Percentiles rank a stretch among this genome's conserved stretches.
phyloP scores from a whole-genome alignment of 2,888 invertebrate species.

The Leptopilina drosophilae region DNA sequence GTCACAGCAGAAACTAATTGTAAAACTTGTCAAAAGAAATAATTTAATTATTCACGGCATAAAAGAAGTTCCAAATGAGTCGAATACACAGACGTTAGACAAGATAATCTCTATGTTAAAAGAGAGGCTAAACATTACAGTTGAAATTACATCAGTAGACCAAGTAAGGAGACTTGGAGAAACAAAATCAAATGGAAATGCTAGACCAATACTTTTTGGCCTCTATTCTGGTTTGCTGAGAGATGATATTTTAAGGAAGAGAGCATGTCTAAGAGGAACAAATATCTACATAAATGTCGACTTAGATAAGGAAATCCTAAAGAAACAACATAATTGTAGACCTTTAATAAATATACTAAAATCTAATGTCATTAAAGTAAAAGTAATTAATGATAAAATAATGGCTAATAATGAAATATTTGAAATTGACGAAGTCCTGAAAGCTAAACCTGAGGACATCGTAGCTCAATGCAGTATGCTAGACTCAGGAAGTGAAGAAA shows the following conservation, averaged over 20 bases:
- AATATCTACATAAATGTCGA: not conserved
- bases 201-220: not conserved
- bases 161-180: not conserved
- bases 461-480: no score
- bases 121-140: not conserved
- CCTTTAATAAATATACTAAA: not conserved
- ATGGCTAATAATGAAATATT: no score
- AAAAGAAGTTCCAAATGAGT: not conserved
- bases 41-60: not conserved
- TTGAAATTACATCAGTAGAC: not conserved
- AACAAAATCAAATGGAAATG: not conserved
- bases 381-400: no score
- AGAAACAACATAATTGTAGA: not conserved
- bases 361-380: no score
- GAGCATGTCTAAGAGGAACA: not conserved
- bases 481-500: no score
- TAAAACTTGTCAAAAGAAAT: not conserved
- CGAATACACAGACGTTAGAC: not conserved
- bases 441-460: no score
- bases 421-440: no score
- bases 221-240: not conserved
- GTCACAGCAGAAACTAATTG: not conserved
- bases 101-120: not conserved
- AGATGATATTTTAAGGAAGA: not conserved
- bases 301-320: not conserved